Percentiles rank a stretch among this genome's conserved stretches.
Evolutionary conservation across 2,797 vertebrate species (phyloP).

Genomic region (Chromobotia macracanthus): DNA sequence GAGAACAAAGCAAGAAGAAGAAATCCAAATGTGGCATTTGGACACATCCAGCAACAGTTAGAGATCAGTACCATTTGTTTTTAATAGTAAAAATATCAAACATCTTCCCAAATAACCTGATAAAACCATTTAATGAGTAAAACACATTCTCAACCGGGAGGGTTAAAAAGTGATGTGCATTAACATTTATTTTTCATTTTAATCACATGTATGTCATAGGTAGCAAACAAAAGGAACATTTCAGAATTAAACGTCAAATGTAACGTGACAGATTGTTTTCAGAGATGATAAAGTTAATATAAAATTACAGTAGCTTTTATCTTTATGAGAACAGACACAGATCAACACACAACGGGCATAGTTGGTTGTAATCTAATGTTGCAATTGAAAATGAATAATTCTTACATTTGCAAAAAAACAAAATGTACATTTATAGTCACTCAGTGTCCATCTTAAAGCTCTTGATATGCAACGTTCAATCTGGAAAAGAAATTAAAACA

Average conservation of each 20-base stretch:
- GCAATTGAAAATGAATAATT: conserved; percentile 41
- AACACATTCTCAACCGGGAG: too few relatives aligned
- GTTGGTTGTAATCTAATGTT: not conserved
- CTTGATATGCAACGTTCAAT: conserved; percentile 40
- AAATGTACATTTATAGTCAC: conserved; percentile 69
- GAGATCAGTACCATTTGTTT: too few relatives aligned
- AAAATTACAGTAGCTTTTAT: conserved; percentile 22
- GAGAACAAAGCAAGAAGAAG: conserved; percentile 41
- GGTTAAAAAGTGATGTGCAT: too few relatives aligned
- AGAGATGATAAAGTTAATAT: conserved; percentile 5
- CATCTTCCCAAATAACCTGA: too few relatives aligned
- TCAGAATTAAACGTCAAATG: conserved; percentile 44
- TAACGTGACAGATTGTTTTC: not conserved
- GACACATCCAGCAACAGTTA: not conserved
- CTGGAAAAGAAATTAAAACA: conserved; percentile 24
- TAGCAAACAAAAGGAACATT: conserved; percentile 40
- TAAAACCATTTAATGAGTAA: too few relatives aligned
- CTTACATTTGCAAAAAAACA: conserved; percentile 58
- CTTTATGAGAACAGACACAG: conserved; percentile 20
- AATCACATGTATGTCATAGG: conserved; percentile 59
- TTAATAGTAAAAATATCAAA: not conserved
- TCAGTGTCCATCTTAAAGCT: conserved; percentile 52
- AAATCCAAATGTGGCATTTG: too few relatives aligned
- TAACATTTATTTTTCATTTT: conserved; percentile 38
- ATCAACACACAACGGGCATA: conserved; percentile 23